Evolutionary conservation across 1,140 invertebrate genomes (phyloP).

Genomic region (Cyclina sinensis): DNA sequence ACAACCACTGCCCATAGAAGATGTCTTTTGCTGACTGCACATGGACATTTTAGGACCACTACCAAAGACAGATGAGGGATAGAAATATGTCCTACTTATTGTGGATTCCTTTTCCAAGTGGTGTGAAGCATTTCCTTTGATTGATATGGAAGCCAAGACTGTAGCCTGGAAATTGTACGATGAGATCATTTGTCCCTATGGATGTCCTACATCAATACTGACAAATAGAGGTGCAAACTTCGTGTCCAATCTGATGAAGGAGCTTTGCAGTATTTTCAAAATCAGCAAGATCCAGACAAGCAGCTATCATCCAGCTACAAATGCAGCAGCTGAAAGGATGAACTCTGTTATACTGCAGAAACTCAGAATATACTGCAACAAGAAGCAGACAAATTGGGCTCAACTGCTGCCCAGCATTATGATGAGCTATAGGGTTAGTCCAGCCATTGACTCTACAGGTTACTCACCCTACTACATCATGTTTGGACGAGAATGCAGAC

Average conservation of each 20-base stretch:
- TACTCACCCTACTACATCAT: conserved; percentile 51
- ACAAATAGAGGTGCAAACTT: conserved; percentile 65
- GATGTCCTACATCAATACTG: conserved; percentile 51
- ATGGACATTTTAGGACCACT: conserved; percentile 40
- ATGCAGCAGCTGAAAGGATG: conserved; percentile 46
- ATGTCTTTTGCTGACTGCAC: background rate
- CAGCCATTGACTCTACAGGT: conserved; percentile 21
- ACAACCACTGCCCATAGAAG: conserved; percentile 27
- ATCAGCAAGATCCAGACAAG: conserved; percentile 7
- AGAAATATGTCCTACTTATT: conserved; percentile 67
- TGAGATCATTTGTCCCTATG: conserved; percentile 69
- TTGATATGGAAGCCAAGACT: conserved; percentile 37
- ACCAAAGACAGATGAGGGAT: conserved; percentile 43
- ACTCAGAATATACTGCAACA: conserved; percentile 44
- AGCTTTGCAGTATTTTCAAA: background rate
- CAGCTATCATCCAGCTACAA: conserved; percentile 64
- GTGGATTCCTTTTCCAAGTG: conserved; percentile 68
- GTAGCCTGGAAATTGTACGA: conserved; percentile 58
- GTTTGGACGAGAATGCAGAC: conserved; percentile 50
- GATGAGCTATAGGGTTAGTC: background rate
- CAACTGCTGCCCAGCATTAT: conserved; percentile 51
- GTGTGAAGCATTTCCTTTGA: conserved; percentile 63
- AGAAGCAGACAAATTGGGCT: conserved; percentile 63
- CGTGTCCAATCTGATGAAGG: conserved; percentile 57
- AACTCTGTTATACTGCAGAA: conserved; percentile 46